Percentiles rank a stretch among this genome's conserved stretches.
Conservation (phyloP, 2,888 invertebrate species). For the Drosophila vallismaia region DNA sequence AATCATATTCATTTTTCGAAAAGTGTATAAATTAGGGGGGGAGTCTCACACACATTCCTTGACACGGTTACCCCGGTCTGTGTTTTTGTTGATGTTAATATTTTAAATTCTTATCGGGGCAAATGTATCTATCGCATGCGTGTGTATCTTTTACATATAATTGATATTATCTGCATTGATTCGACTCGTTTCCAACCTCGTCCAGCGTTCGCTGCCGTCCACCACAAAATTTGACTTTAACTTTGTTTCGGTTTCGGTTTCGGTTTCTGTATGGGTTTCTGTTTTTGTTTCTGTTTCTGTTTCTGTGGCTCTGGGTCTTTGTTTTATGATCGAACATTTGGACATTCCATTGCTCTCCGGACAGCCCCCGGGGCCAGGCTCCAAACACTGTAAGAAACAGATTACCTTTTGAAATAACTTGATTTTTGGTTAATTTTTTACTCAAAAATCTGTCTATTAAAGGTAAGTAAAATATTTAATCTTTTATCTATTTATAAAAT, state of each 20-base stretch:
- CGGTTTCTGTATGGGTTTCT: constrained; percentile 14
- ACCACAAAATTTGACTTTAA: not conserved
- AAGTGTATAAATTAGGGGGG: not conserved
- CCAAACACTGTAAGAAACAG: not conserved
- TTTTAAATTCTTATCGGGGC: constrained; percentile 74
- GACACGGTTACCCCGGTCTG: constrained; percentile 46
- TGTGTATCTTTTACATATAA: constrained; percentile 80
- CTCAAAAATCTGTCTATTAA: not conserved
- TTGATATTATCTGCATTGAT: constrained; percentile 79
- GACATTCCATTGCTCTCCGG: constrained; percentile 69
- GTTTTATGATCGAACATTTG: constrained; percentile 45
- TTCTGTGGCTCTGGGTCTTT: constrained; percentile 25
- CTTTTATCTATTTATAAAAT: not conserved
- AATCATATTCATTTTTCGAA: not conserved
- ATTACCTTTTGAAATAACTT: too few relatives aligned
- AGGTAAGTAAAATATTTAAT: not conserved
- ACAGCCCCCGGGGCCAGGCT: constrained; percentile 31
- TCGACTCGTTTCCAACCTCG: constrained; percentile 50
- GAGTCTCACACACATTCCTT: constrained; percentile 40
- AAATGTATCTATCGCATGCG: constrained; percentile 68
- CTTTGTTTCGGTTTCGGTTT: constrained; percentile 28
- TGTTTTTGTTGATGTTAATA: constrained; percentile 58
- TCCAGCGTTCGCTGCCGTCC: constrained; percentile 15
- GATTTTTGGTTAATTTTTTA: not conserved
- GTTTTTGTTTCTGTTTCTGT: constrained; percentile 18